Evolutionary conservation across 2,113 vertebrate genomes (phyloP).

Genomic region (Gobiocypris rarus): DNA sequence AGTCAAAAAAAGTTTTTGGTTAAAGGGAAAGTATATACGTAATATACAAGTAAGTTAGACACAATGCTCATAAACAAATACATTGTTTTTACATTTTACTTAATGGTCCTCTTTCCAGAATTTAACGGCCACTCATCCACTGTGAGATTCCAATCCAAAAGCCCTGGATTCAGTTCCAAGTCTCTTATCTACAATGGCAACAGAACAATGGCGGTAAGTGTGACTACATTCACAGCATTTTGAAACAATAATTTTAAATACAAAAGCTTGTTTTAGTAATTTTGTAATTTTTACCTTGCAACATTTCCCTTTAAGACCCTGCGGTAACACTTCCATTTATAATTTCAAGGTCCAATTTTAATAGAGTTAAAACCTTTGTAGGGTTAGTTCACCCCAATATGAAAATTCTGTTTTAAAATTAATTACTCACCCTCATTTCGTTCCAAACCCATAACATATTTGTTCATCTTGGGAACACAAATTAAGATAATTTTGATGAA

Average conservation of each 20-base stretch:
- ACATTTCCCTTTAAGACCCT: no score
- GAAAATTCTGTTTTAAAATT: no score
- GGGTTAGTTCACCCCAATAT: no score
- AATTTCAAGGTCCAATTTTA: neutral
- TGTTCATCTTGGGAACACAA: no score
- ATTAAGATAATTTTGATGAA: no score
- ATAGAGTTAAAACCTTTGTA: neutral
- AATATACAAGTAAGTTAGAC: neutral
- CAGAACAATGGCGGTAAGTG: constrained; percentile 72
- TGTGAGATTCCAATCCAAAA: constrained; percentile 57
- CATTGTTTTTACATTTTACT: constrained; percentile 6
- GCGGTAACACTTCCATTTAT: no score
- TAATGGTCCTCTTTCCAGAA: constrained; percentile 60
- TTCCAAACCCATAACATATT: no score
- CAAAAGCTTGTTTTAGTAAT: neutral
- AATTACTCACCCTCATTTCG: no score
- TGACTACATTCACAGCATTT: neutral
- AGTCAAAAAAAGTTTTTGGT: no score
- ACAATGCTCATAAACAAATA: neutral
- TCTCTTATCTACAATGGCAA: constrained; percentile 70
- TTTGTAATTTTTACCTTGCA: neutral
- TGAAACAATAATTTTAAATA: neutral
- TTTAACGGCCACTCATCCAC: constrained; percentile 50
- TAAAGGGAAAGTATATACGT: neutral
- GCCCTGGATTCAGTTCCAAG: constrained; percentile 72